Conservation (phyloP, 2,113 vertebrate genomes). For the Oceanodroma tethys region DNA sequence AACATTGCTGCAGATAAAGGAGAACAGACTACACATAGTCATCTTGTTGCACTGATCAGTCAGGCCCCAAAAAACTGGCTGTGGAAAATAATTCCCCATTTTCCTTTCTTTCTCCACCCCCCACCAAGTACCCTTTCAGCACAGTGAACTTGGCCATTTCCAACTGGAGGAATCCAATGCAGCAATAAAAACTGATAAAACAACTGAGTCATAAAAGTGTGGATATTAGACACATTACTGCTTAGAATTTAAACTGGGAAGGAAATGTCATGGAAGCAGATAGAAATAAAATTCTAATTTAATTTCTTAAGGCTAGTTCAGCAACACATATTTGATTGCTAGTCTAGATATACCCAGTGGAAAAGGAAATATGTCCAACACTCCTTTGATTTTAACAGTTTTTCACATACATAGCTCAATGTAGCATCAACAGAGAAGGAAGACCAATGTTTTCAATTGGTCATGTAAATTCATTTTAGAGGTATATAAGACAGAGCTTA, state of each 20-base stretch:
- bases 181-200: accelerated
- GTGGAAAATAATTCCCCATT: background rate
- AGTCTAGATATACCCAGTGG: background rate
- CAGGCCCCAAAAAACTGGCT: background rate
- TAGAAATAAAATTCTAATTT: background rate
- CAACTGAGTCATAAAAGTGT: background rate
- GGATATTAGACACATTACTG: background rate
- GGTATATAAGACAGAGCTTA: background rate
- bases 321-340: background rate
- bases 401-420: background rate
- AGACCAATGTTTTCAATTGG: background rate
- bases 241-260: background rate
- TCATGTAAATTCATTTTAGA: background rate
- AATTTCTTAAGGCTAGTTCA: background rate
- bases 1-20: background rate
- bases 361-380: background rate
- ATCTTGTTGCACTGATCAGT: background rate
- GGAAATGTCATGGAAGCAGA: background rate
- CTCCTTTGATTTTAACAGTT: background rate
- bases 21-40: background rate
- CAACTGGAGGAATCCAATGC: background rate
- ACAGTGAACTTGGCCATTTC: background rate
- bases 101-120: background rate
- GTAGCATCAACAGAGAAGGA: background rate
- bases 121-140: background rate